A percentile compares a stretch with the other conserved stretches of the same genome.
These are phyloP conservation scores for Strigamia transsilvanica DNA, from an alignment of 2,888 invertebrate species.

Conservation along the genomic window DNA sequence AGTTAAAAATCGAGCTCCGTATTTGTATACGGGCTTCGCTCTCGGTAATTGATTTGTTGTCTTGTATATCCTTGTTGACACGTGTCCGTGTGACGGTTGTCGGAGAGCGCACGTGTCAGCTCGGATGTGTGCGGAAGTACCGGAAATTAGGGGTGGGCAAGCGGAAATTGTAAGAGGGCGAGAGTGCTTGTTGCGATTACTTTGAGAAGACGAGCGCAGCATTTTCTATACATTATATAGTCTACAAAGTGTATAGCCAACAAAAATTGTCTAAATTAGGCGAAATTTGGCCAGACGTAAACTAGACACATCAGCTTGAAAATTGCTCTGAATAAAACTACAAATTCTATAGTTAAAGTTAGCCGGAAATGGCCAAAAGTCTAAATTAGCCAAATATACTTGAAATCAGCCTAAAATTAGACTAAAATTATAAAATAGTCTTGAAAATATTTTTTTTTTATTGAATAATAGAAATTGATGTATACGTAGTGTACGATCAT, in stretches of 20 bases:
- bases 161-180: constrained; percentile 26
- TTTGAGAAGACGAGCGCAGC: background rate
- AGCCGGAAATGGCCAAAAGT: too few relatives aligned
- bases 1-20: background rate
- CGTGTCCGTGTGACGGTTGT: constrained; percentile 39
- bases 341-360: too few relatives aligned
- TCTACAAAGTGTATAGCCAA: background rate
- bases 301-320: too few relatives aligned
- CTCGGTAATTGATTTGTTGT: constrained; percentile 35
- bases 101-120: constrained; percentile 20
- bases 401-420: too few relatives aligned
- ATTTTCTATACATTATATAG: background rate
- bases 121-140: constrained; percentile 5
- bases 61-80: constrained; percentile 38
- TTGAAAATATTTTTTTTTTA: too few relatives aligned
- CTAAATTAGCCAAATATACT: too few relatives aligned
- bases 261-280: background rate
- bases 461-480: too few relatives aligned
- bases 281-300: background rate
- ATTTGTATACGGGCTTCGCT: constrained; percentile 6
- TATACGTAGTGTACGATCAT: too few relatives aligned
- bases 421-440: too few relatives aligned
- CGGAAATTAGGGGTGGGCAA: constrained; percentile 39
- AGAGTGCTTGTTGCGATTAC: background rate
- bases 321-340: too few relatives aligned